A percentile compares a stretch with the other conserved stretches of the same genome.
Conservation (phyloP, 1,140 invertebrate genomes). For the Reticulitermes speratus region DNA sequence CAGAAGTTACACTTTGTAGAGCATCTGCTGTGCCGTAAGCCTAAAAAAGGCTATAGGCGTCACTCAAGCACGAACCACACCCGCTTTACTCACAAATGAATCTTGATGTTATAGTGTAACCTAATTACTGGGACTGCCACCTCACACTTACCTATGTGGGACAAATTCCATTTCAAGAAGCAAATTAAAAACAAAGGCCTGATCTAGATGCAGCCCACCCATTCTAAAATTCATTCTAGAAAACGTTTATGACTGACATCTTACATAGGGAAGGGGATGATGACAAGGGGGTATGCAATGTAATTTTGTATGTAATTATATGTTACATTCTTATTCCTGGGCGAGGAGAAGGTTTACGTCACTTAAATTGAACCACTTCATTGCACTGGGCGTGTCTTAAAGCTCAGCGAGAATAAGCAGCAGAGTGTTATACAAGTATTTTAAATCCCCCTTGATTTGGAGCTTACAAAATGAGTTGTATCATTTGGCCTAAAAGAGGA, state of each 20-base stretch:
- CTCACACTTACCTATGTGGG: not conserved
- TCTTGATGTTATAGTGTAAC: not conserved
- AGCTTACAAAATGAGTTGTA: too few relatives aligned
- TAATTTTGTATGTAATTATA: not conserved
- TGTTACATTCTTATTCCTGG: not conserved
- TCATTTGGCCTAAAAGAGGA: too few relatives aligned
- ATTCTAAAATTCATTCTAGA: not conserved
- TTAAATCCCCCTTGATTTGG: not conserved
- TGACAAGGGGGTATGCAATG: not conserved
- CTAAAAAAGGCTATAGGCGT: not conserved
- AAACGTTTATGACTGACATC: not conserved
- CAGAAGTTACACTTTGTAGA: not conserved
- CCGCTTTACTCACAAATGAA: not conserved
- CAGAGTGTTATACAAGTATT: not conserved
- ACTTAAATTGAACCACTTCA: not conserved
- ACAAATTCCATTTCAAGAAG: not conserved
- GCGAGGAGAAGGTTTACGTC: not conserved
- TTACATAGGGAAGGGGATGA: not conserved
- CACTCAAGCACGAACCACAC: not conserved
- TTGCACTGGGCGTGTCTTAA: not conserved
- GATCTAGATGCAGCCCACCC: conserved; percentile 7
- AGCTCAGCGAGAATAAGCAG: not conserved
- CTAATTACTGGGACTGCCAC: not conserved
- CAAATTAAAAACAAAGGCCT: not conserved
- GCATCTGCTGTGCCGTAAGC: not conserved